A percentile compares a stretch with the other conserved stretches of the same genome.
Evolutionary conservation across 2,888 invertebrate genomes (phyloP).

Genomic region (Acrobasis consociella): DNA sequence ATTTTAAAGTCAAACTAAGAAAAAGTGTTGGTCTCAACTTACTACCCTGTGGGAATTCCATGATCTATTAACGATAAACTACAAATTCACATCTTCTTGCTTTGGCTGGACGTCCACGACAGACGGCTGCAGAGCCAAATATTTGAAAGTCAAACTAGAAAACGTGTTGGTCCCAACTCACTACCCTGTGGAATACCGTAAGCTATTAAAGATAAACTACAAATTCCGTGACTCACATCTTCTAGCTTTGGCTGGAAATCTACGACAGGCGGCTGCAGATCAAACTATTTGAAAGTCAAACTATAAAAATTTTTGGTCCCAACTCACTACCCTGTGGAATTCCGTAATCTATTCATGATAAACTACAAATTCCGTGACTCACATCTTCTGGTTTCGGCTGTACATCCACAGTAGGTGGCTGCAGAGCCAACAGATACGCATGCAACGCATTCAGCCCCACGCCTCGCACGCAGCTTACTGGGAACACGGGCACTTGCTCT

Average conservation of each 20-base stretch:
- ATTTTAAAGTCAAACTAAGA: too few species aligned
- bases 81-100: conserved; percentile 46
- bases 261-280: too few species aligned
- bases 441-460: conserved; percentile 91
- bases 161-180: too few species aligned
- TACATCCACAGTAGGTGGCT: conserved; percentile 86
- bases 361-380: conserved; percentile 30
- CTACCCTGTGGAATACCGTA: too few species aligned
- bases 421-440: conserved; percentile 90
- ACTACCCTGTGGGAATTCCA: too few species aligned
- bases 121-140: conserved; percentile 88
- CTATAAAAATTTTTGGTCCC: too few species aligned
- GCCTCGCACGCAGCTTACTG: conserved; percentile 95
- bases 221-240: too few species aligned
- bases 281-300: too few species aligned
- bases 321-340: neutral
- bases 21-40: too few species aligned
- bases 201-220: too few species aligned
- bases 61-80: neutral
- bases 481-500: conserved; percentile 86
- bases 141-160: too few species aligned
- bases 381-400: conserved; percentile 49
- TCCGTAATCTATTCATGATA: neutral
- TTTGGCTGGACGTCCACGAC: conserved; percentile 63
- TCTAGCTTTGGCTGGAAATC: too few species aligned